Conservation (phyloP, 2,113 vertebrate genomes). For the Melanotaenia duboulayi region DNA sequence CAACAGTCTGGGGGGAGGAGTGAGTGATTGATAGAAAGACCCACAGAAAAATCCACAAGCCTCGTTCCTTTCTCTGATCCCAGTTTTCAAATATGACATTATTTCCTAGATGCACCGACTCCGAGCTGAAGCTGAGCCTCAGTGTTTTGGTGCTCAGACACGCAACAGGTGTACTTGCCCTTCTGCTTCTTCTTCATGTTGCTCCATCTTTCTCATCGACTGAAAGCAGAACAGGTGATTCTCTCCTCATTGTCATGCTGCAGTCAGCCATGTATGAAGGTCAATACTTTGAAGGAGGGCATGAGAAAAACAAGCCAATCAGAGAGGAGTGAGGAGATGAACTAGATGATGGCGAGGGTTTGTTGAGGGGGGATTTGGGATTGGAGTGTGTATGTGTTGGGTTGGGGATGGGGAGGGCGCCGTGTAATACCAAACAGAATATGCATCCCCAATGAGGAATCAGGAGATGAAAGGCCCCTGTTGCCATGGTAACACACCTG, state of each 20-base stretch:
- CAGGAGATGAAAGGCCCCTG: slow-evolving; percentile 68
- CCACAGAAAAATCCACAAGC: slow-evolving; percentile 33
- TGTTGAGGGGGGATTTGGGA: too few species aligned
- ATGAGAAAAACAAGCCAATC: slow-evolving; percentile 73
- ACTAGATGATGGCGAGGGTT: slow-evolving; percentile 39
- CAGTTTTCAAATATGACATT: slow-evolving; percentile 20
- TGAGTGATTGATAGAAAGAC: slow-evolving; percentile 8
- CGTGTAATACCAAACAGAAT: slow-evolving; percentile 50
- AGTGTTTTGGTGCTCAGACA: slow-evolving; percentile 31
- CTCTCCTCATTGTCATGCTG: slow-evolving; percentile 69
- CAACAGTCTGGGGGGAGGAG: not conserved
- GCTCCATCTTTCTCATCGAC: slow-evolving; percentile 25
- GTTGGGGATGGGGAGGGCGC: not conserved
- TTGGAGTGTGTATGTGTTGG: slow-evolving; percentile 5
- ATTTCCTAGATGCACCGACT: slow-evolving; percentile 28
- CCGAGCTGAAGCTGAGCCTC: slow-evolving; percentile 18
- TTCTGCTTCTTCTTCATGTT: not conserved
- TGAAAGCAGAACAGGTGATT: slow-evolving; percentile 60
- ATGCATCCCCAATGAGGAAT: slow-evolving; percentile 74
- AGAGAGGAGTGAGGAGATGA: slow-evolving; percentile 64
- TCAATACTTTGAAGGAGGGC: slow-evolving; percentile 72
- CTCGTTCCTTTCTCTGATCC: slow-evolving; percentile 26
- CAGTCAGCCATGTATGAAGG: slow-evolving; percentile 70
- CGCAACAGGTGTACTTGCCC: slow-evolving; percentile 67
- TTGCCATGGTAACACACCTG: slow-evolving; percentile 79